Percentiles rank a stretch among this genome's conserved stretches.
phyloP scores from a whole-genome alignment of 2,888 invertebrate species.

The Nezara viridula region DNA sequence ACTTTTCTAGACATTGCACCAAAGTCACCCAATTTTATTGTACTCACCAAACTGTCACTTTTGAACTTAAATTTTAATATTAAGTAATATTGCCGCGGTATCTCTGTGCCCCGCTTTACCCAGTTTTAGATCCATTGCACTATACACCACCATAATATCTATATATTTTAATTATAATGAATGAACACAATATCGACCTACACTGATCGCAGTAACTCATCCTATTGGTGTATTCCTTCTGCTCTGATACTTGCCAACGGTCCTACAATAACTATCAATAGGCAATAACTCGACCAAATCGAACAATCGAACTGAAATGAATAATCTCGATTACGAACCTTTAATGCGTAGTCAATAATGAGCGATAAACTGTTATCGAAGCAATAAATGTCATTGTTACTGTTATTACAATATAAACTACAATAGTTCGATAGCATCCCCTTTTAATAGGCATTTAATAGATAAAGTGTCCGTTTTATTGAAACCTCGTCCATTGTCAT shows the following conservation, averaged over 20 bases:
- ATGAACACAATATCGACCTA: background rate
- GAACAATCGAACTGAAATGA: background rate
- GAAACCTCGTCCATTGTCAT: background rate
- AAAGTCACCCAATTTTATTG: too few species aligned
- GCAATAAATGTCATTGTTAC: constrained; percentile 20
- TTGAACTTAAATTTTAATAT: too few species aligned
- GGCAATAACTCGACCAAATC: background rate
- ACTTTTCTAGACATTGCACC: too few species aligned
- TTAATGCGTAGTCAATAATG: constrained; percentile 6
- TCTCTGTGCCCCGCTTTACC: too few species aligned
- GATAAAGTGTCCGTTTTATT: constrained; percentile 10
- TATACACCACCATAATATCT: background rate
- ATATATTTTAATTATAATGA: background rate
- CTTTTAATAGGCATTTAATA: constrained; percentile 11
- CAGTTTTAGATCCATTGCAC: too few species aligned
- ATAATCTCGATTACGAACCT: constrained; percentile 42
- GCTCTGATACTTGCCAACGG: background rate
- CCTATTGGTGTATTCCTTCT: background rate
- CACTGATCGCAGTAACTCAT: constrained; percentile 48
- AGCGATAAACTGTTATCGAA: constrained; percentile 42
- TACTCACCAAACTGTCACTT: too few species aligned
- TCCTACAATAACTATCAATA: background rate
- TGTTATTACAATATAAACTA: background rate
- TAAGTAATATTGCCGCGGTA: too few species aligned
- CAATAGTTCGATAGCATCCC: background rate